These are phyloP conservation scores for Amorpha juglandis DNA, from an alignment of 2,888 invertebrate species.

Conservation along the genomic window DNA sequence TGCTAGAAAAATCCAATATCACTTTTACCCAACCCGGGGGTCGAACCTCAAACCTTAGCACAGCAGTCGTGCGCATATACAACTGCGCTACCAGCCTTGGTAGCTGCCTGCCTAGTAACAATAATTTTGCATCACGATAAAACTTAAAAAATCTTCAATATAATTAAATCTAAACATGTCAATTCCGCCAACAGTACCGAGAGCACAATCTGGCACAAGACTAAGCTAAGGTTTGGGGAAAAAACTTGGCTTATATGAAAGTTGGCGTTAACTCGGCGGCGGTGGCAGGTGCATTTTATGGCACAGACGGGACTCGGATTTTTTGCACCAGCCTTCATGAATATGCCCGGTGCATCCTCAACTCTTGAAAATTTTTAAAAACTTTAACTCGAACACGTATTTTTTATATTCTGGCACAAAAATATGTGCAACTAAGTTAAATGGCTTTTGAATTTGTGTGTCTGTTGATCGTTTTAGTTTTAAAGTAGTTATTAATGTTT, in stretches of 20 bases:
- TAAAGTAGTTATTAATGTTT: neutral
- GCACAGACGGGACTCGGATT: slow-evolving; percentile 58
- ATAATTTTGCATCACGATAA: too few relatives aligned
- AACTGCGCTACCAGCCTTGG: too few relatives aligned
- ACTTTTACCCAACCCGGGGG: too few relatives aligned
- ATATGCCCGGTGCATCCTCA: slow-evolving; percentile 25
- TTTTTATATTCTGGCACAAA: slow-evolving; percentile 21
- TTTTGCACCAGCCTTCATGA: slow-evolving; percentile 46
- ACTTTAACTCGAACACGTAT: slow-evolving; percentile 16
- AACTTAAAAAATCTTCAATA: neutral
- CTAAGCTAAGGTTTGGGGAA: slow-evolving; percentile 51
- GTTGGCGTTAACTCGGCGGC: slow-evolving; percentile 61
- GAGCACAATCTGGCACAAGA: slow-evolving; percentile 30
- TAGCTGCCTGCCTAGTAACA: too few relatives aligned
- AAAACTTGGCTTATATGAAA: slow-evolving; percentile 71
- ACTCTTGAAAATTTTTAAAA: slow-evolving; percentile 21
- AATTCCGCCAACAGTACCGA: slow-evolving; percentile 35
- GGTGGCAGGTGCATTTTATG: slow-evolving; percentile 71
- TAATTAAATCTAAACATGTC: neutral
- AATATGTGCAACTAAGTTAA: slow-evolving; percentile 1
- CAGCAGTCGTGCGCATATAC: too few relatives aligned
- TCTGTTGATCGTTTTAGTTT: neutral
- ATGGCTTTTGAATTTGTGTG: slow-evolving; percentile 2
- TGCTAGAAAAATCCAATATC: too few relatives aligned
- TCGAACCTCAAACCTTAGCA: too few relatives aligned